These are phyloP conservation scores for Notodonta ziczac DNA, from an alignment of 2,888 invertebrate species.

Conservation along the genomic window DNA sequence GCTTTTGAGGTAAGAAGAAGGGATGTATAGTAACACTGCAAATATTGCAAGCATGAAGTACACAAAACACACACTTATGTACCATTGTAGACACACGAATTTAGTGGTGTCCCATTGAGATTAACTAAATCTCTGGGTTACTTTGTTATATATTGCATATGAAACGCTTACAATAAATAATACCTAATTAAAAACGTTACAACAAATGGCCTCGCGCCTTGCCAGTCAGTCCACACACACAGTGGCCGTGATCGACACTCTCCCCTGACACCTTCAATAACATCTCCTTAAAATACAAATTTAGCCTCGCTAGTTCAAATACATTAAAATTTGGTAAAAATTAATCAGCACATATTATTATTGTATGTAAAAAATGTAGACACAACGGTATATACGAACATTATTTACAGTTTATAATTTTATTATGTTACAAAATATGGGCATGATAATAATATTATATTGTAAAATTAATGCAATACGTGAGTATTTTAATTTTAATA, in stretches of 20 bases:
- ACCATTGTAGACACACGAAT: neutral
- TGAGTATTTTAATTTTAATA: neutral
- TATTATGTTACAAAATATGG: neutral
- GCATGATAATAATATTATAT: neutral
- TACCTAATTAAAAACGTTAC: constrained; percentile 15
- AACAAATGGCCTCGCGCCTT: neutral
- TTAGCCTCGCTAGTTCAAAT: neutral
- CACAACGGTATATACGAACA: neutral
- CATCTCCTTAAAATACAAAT: neutral
- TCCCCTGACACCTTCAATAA: neutral
- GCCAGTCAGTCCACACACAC: neutral
- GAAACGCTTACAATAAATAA: constrained; percentile 6
- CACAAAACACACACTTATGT: too few species aligned
- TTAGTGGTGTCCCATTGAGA: too few species aligned
- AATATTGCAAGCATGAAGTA: too few species aligned
- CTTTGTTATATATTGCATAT: neutral
- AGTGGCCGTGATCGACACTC: neutral
- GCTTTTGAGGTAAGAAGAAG: too few species aligned
- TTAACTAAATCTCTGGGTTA: too few species aligned
- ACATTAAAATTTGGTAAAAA: neutral
- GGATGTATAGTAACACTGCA: too few species aligned
- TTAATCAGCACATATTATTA: neutral
- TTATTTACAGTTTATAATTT: too few species aligned
- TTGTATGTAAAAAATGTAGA: neutral
- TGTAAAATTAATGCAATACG: neutral